phyloP scores from a whole-genome alignment of 53 echinoderm and acorn worm species.

The Mesocentrotus franciscanus region DNA sequence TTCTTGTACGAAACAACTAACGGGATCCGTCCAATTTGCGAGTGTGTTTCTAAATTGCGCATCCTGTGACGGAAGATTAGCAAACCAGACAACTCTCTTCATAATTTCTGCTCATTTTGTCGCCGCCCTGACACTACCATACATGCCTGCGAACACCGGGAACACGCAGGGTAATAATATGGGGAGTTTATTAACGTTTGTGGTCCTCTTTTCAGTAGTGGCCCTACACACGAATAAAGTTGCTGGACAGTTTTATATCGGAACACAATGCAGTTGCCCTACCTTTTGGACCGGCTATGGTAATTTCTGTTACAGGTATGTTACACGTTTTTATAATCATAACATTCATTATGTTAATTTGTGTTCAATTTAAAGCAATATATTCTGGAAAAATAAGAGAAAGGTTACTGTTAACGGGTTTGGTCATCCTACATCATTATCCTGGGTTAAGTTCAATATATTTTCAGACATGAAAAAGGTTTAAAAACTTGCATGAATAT shows the following conservation, averaged over 20 bases:
- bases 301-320: slow-evolving; percentile 59
- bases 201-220: slow-evolving; percentile 37
- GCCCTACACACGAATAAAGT: slow-evolving; percentile 55
- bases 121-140: neutral
- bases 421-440: too few species aligned
- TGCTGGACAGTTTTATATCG: slow-evolving; percentile 64
- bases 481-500: too few species aligned
- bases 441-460: too few species aligned
- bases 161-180: neutral
- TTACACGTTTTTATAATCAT: neutral
- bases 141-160: neutral
- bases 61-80: slow-evolving; percentile 10
- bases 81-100: neutral
- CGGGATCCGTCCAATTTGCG: slow-evolving; percentile 27
- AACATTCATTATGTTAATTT: neutral
- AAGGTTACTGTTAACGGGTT: too few species aligned
- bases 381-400: too few species aligned
- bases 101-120: neutral
- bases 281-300: slow-evolving; percentile 62
- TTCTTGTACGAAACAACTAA: neutral
- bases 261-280: slow-evolving; percentile 58
- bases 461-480: too few species aligned
- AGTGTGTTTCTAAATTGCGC: neutral
- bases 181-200: slow-evolving; percentile 18
- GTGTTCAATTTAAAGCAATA: neutral